Percentiles rank a stretch among this genome's conserved stretches.
Evolutionary conservation across 2,888 invertebrate genomes (phyloP).

Genomic region (Hybos culiciformis): DNA sequence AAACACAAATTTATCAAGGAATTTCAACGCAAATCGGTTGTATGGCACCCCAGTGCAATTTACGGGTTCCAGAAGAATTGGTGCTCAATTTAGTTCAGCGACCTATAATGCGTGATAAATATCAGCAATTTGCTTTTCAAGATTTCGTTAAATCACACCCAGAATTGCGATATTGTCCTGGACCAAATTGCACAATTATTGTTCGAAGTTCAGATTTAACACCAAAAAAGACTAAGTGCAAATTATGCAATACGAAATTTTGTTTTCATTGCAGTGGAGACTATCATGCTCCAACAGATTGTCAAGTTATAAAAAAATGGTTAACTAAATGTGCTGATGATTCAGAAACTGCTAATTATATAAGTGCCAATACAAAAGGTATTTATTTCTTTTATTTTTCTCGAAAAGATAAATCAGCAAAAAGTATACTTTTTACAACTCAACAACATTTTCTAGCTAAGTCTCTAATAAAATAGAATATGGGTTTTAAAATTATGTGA

Average conservation of each 20-base stretch:
- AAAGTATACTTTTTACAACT: too few species aligned
- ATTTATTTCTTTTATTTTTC: too few species aligned
- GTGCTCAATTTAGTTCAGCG: slow-evolving; percentile 73
- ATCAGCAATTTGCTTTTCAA: slow-evolving; percentile 89
- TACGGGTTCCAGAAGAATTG: slow-evolving; percentile 93
- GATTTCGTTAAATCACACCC: slow-evolving; percentile 94
- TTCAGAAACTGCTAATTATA: slow-evolving; percentile 99
- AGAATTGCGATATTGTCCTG: slow-evolving; percentile 83
- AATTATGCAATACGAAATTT: slow-evolving; percentile 75
- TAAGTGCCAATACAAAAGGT: slow-evolving; percentile 94
- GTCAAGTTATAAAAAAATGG: slow-evolving; percentile 91
- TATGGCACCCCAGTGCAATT: slow-evolving; percentile 90
- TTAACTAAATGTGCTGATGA: slow-evolving; percentile 99
- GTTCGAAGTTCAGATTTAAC: slow-evolving; percentile 69
- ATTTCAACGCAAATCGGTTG: slow-evolving; percentile 81
- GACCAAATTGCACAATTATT: slow-evolving; percentile 87
- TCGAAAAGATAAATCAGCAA: too few species aligned
- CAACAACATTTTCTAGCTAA: too few species aligned
- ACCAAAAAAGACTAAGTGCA: slow-evolving; percentile 79
- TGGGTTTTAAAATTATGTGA: too few species aligned
- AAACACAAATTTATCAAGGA: slow-evolving; percentile 86
- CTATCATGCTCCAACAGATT: slow-evolving; percentile 97
- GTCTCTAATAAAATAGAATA: too few species aligned
- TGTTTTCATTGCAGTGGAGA: slow-evolving; percentile 95
- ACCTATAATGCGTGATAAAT: slow-evolving; percentile 74